phyloP scores from a whole-genome alignment of 1,140 invertebrate species.

The Helicoverpa armigera region DNA sequence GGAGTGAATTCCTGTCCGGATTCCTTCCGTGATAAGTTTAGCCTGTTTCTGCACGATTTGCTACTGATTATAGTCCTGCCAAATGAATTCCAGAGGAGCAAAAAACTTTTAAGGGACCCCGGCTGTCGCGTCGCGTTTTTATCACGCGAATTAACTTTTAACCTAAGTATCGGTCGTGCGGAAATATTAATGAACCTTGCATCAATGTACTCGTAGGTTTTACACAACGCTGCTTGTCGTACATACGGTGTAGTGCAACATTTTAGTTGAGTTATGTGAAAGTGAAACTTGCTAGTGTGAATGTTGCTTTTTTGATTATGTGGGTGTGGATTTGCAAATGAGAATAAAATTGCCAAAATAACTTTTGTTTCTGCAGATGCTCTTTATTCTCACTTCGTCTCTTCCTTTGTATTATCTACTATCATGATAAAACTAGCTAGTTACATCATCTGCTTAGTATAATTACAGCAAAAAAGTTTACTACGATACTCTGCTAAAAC shows the following conservation, averaged over 20 bases:
- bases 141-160: conserved; percentile 45
- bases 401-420: too few relatives aligned
- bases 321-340: too few relatives aligned
- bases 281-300: too few relatives aligned
- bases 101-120: conserved; percentile 48
- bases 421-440: too few relatives aligned
- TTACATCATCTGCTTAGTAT: too few relatives aligned
- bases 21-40: conserved; percentile 73
- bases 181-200: conserved; percentile 42
- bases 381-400: too few relatives aligned
- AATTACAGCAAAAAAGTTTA: neutral
- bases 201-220: conserved; percentile 13
- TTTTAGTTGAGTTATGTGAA: too few relatives aligned
- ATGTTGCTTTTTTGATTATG: too few relatives aligned
- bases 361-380: too few relatives aligned
- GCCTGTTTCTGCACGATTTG: conserved; percentile 76
- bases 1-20: conserved; percentile 60
- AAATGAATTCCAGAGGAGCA: conserved; percentile 68
- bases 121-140: conserved; percentile 42
- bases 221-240: neutral
- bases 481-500: neutral
- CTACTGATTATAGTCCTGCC: conserved; percentile 67
- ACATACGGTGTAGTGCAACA: neutral
- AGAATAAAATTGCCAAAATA: too few relatives aligned
- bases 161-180: conserved; percentile 36